Evolutionary conservation across 2,888 invertebrate species (phyloP), one percentile per base, ranked within the genome.

Genomic region (Melolontha melolontha): DNA sequence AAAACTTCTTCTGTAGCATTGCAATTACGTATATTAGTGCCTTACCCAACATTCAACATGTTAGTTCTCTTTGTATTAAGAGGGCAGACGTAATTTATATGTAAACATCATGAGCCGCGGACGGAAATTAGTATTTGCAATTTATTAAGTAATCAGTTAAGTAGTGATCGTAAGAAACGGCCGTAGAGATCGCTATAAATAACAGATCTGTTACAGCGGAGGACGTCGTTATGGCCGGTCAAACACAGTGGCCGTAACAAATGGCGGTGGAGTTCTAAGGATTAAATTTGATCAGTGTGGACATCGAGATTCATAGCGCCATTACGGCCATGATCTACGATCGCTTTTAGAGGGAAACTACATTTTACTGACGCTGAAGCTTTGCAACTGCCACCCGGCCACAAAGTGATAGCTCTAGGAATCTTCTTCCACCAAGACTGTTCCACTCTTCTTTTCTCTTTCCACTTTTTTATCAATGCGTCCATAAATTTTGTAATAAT

Each of bases 281-380:
- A 83, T 84, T 83, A 83, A 83, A 83, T 84, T 84, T 83, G 84
- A 84, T 84, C 84, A 83, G 81, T 81, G 83, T 79, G 82, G 83
- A 83, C 83, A 82, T 82, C 81, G 81, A 83, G 84, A 84, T 84
- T 83, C 84, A 84, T 84, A 82, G 84, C 82, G 80, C 84, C 84
- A 84, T 84, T 84, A 83, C 81, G 78, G 75, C 79, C 79, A 83
- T 83, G 83, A 83, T 83, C 79, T 83, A 83, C 79, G 81, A 80
- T 78, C 79, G 76, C 82, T 82, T 83, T 82, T 82, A 81, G 81
- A 80, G 78, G 79, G 77, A 76, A 79, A 73, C 76, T 75, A 76
- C 78, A 75, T 75, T 76, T 76, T 73, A 75, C 73, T 70, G 72
- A 72, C 73, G 71, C 49, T 74, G 73, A 73, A 74, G 73, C 71